phyloP scores from a whole-genome alignment of 2,888 invertebrate species.

The Lasius platythorax region DNA sequence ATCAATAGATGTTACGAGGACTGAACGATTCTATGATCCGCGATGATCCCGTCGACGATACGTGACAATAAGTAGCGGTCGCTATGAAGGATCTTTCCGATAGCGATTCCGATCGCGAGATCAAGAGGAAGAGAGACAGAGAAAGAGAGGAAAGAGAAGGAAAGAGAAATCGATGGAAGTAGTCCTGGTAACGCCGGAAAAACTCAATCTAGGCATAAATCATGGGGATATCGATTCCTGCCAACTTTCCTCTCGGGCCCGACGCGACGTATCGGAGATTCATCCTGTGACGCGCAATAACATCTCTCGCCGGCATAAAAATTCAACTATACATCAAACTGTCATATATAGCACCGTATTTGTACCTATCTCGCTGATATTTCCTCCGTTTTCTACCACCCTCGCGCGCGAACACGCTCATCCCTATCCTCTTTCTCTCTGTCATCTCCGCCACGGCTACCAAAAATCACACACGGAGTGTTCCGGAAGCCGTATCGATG shows the following conservation, averaged over 20 bases:
- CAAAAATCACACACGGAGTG: constrained; percentile 25
- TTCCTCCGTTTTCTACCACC: constrained; percentile 69
- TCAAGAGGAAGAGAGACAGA: not conserved
- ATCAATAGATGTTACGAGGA: not conserved
- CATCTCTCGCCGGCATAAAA: constrained; percentile 81
- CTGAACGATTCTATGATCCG: not conserved
- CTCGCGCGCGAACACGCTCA: not conserved
- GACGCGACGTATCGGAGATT: constrained; percentile 78
- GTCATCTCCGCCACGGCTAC: constrained; percentile 24
- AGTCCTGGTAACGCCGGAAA: constrained; percentile 63
- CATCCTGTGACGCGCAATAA: constrained; percentile 82
- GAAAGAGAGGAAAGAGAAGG: not conserved
- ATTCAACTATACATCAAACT: constrained; percentile 82
- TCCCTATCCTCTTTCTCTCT: constrained; percentile 16
- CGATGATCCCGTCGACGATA: not conserved
- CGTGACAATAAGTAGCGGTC: constrained; percentile 18
- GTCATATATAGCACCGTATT: constrained; percentile 81
- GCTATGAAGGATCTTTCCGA: constrained; percentile 25
- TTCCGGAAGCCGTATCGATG: constrained; percentile 10
- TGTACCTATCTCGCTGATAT: constrained; percentile 80
- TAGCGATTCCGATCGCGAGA: not conserved
- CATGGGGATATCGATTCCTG: constrained; percentile 75
- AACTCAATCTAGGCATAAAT: constrained; percentile 78
- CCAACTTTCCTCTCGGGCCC: constrained; percentile 74
- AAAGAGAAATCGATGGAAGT: constrained; percentile 16